These are phyloP conservation scores for Lasius fuliginosus DNA, from an alignment of 2,888 invertebrate genomes.

Conservation along the genomic window DNA sequence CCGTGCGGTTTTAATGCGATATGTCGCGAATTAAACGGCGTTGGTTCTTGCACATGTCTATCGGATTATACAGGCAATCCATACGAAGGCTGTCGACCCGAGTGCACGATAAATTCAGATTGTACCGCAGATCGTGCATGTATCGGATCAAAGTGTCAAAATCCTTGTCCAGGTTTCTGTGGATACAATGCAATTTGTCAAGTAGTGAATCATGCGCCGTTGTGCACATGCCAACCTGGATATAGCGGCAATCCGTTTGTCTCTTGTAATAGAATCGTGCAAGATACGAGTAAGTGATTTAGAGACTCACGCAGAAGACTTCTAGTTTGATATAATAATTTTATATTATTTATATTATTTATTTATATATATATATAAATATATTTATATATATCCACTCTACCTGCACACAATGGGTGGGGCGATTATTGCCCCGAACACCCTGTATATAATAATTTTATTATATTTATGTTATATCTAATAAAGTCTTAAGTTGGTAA, in stretches of 20 bases:
- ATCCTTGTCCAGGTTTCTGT: constrained; percentile 93
- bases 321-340: neutral
- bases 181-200: constrained; percentile 92
- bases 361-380: too few species aligned
- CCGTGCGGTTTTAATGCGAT: constrained; percentile 95
- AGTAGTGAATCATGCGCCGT: constrained; percentile 92
- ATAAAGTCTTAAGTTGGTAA: too few species aligned
- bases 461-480: too few species aligned
- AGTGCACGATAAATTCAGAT: constrained; percentile 90
- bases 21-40: constrained; percentile 89
- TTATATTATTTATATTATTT: too few species aligned
- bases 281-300: constrained; percentile 85
- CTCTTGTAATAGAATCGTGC: constrained; percentile 87
- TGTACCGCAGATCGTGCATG: constrained; percentile 91
- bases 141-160: constrained; percentile 89
- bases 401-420: too few species aligned
- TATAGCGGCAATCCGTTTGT: constrained; percentile 92
- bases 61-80: constrained; percentile 89
- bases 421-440: too few species aligned
- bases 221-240: constrained; percentile 90
- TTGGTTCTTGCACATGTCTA: constrained; percentile 88
- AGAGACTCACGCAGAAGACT: neutral
- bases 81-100: constrained; percentile 90
- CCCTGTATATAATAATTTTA: too few species aligned
- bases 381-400: too few species aligned